These are phyloP conservation scores for Peromyscus nudipes DNA, from an alignment of 2,797 vertebrate species.

Conservation along the genomic window DNA sequence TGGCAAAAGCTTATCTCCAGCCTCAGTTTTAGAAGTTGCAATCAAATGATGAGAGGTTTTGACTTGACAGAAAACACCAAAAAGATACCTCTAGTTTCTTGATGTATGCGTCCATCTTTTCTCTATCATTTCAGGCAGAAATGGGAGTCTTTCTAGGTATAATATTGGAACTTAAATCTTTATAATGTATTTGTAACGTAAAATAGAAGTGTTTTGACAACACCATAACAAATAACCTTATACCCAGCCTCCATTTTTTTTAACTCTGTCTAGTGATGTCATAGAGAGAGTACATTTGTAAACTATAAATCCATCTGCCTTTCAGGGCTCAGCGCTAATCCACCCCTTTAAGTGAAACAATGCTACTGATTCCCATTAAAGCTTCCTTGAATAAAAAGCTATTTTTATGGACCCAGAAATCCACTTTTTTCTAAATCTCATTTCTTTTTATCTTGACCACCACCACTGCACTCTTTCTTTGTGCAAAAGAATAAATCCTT, in stretches of 20 bases:
- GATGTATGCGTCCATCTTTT: not conserved
- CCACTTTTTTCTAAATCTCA: conserved; percentile 78
- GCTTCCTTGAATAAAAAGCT: conserved; percentile 76
- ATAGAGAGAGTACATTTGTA: conserved; percentile 69
- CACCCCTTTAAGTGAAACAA: conserved; percentile 80
- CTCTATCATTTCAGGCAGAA: not conserved
- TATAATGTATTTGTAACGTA: conserved; percentile 33
- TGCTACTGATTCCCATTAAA: conserved; percentile 80
- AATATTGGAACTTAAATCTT: conserved; percentile 50
- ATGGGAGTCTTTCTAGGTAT: conserved; percentile 33
- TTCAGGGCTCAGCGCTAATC: conserved; percentile 66
- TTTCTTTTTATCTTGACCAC: conserved; percentile 82
- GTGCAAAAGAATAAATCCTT: conserved; percentile 80
- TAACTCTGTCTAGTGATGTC: conserved; percentile 63
- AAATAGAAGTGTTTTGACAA: conserved; percentile 62
- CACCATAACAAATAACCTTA: conserved; percentile 55
- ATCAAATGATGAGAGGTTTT: conserved; percentile 5
- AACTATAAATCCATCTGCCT: conserved; percentile 76
- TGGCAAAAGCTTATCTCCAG: not conserved
- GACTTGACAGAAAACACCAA: conserved; percentile 57
- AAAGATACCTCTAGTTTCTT: conserved; percentile 9
- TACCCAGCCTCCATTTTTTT: conserved; percentile 5
- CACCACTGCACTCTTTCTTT: conserved; percentile 71
- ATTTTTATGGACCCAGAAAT: conserved; percentile 79
- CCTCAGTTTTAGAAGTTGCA: conserved; percentile 45